These are phyloP conservation scores for Phenganax subtilis DNA, from an alignment of 92 coral and sea anemone species.

Conservation along the genomic window DNA sequence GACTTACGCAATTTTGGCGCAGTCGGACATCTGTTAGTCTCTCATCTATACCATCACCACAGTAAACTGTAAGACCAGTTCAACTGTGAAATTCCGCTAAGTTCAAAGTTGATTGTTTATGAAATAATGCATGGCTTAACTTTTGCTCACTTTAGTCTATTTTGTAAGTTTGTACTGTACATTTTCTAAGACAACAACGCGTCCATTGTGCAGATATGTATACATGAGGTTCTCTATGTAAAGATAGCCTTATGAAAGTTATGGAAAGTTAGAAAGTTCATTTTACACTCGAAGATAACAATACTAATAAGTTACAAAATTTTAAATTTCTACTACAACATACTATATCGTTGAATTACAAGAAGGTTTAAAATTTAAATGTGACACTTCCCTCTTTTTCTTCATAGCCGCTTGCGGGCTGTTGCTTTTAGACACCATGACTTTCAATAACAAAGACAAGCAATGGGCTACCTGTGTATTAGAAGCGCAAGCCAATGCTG, in stretches of 20 bases:
- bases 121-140: too few species aligned
- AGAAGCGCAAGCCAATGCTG: slow-evolving; percentile 96
- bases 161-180: too few species aligned
- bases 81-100: too few species aligned
- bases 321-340: slow-evolving; percentile 34
- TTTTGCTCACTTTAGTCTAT: too few species aligned
- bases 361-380: slow-evolving; percentile 40
- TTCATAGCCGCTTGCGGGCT: neutral
- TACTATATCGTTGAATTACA: slow-evolving; percentile 30
- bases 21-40: too few species aligned
- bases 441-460: slow-evolving; percentile 71
- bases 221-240: too few species aligned
- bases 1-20: too few species aligned
- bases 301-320: slow-evolving; percentile 35
- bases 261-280: neutral
- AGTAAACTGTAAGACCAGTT: too few species aligned
- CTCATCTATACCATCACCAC: too few species aligned
- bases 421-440: slow-evolving; percentile 65
- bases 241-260: neutral
- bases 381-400: slow-evolving; percentile 30
- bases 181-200: too few species aligned
- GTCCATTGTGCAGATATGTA: too few species aligned
- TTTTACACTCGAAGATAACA: neutral
- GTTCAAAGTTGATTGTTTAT: too few species aligned
- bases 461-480: slow-evolving; percentile 93